Conservation (phyloP, 2,888 invertebrate genomes). For the Pristionchus exspectatus region DNA sequence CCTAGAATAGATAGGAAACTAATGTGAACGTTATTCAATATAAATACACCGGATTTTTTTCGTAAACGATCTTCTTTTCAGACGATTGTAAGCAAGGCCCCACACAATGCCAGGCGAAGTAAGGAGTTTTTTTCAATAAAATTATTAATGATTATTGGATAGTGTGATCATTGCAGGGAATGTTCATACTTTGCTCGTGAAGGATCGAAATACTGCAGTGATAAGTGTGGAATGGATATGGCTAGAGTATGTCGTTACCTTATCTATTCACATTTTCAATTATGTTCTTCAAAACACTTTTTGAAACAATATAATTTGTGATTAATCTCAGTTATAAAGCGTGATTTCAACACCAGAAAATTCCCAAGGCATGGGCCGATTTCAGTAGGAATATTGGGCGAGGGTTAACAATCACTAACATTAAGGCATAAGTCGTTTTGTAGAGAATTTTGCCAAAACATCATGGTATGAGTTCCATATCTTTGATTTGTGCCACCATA, state of each 20-base stretch:
- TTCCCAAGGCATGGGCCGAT: too few species aligned
- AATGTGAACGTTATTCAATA: neutral
- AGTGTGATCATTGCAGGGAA: neutral
- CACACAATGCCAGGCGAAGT: neutral
- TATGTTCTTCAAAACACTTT: neutral
- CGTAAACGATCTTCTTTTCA: neutral
- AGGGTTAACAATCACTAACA: too few species aligned
- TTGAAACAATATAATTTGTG: neutral
- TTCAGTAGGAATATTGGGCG: too few species aligned
- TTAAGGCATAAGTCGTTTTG: too few species aligned
- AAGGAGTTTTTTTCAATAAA: neutral
- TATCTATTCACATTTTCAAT: neutral
- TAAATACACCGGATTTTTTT: neutral
- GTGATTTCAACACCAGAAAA: too few species aligned
- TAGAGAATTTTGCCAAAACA: too few species aligned
- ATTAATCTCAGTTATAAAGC: too few species aligned
- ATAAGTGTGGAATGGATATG: conserved; percentile 65
- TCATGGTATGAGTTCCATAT: too few species aligned
- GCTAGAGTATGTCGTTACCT: conserved; percentile 55
- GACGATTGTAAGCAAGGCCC: neutral
- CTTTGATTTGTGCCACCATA: neutral
- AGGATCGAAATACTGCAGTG: conserved; percentile 67
- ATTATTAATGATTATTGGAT: neutral
- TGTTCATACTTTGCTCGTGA: conserved; percentile 30
- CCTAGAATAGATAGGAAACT: neutral